Percentiles rank a stretch among this genome's conserved stretches.
These are phyloP conservation scores for Campoletis raptor DNA, from an alignment of 2,888 invertebrate species.

Conservation along the genomic window DNA sequence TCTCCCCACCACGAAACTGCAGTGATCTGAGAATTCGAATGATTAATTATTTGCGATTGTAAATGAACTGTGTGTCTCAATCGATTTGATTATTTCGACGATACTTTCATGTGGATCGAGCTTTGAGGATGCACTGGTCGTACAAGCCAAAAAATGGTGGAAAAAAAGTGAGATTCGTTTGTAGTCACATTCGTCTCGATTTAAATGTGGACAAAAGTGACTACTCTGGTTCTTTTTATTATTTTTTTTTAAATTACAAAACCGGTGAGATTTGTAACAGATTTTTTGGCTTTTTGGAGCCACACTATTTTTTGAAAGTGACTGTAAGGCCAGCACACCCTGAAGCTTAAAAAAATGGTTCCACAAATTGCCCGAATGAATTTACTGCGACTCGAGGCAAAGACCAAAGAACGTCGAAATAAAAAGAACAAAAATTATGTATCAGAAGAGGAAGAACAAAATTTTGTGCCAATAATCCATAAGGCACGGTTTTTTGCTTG, in stretches of 20 bases:
- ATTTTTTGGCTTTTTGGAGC: neutral
- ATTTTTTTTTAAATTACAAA: neutral
- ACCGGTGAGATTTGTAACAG: neutral
- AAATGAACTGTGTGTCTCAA: neutral
- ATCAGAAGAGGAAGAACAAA: neutral
- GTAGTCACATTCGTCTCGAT: neutral
- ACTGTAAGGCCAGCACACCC: neutral
- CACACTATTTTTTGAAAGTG: neutral
- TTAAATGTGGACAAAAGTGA: neutral
- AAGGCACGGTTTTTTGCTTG: constrained; percentile 6
- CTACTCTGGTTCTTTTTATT: neutral
- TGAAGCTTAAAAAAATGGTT: neutral
- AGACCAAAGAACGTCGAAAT: constrained; percentile 12
- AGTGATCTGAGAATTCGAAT: constrained; percentile 1
- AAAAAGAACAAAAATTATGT: neutral
- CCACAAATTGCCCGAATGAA: neutral
- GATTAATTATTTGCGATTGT: neutral
- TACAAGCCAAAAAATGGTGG: neutral
- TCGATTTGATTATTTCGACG: neutral
- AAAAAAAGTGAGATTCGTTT: neutral
- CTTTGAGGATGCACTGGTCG: neutral
- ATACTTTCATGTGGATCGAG: neutral
- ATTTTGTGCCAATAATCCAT: constrained; percentile 17
- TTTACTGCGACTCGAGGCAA: neutral
- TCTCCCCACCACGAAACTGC: neutral